phyloP scores from a whole-genome alignment of 2,113 vertebrate species.

The Calcarius ornatus region DNA sequence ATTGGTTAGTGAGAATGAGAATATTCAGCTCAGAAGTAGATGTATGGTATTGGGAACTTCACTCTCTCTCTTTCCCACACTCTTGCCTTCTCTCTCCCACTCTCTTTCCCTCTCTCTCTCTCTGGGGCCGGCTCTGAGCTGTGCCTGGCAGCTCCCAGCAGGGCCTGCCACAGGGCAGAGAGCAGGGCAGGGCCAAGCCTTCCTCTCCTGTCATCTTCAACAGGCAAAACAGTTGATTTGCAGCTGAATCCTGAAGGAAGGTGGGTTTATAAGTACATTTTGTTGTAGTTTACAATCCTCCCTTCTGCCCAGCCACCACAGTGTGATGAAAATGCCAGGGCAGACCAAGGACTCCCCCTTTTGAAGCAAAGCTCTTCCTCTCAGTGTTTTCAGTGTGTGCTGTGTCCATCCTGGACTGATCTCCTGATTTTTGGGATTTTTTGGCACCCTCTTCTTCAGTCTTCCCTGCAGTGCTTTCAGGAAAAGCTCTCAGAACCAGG shows the following conservation, averaged over 20 bases:
- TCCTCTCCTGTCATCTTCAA: not conserved
- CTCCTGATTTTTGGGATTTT: too few relatives aligned
- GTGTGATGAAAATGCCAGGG: not conserved
- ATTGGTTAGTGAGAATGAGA: too few relatives aligned
- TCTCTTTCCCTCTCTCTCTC: too few relatives aligned
- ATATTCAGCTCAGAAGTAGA: too few relatives aligned
- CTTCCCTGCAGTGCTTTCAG: not conserved
- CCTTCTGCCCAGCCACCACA: not conserved
- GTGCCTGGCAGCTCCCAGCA: too few relatives aligned
- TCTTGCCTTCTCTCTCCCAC: too few relatives aligned
- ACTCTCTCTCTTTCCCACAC: too few relatives aligned
- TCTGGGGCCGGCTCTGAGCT: too few relatives aligned
- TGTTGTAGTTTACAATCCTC: not conserved
- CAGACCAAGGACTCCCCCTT: not conserved
- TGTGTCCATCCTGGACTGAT: not conserved
- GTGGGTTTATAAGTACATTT: not conserved
- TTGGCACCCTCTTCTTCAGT: not conserved
- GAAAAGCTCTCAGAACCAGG: not conserved
- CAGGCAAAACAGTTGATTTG: not conserved
- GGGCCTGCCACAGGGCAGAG: not conserved
- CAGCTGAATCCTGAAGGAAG: not conserved
- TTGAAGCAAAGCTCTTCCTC: fast-evolving
- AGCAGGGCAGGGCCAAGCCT: not conserved
- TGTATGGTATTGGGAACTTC: too few relatives aligned
- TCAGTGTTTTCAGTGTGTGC: not conserved